Conservation (phyloP, 2,888 invertebrate genomes). For the Polydrusus pterygomalis region DNA sequence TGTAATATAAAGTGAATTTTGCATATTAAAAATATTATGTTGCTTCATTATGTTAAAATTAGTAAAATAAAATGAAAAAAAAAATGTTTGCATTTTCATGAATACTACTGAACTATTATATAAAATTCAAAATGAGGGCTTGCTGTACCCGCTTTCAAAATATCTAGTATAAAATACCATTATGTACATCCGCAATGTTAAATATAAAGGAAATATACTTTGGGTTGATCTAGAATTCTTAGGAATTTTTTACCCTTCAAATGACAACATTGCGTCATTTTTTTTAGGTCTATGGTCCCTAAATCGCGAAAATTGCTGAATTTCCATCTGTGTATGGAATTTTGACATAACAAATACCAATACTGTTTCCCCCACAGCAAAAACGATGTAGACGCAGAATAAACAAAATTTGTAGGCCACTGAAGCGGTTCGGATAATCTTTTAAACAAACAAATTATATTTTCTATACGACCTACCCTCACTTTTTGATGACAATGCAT, state of each 20-base stretch:
- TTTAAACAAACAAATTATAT: conserved; percentile 47
- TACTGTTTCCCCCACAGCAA: conserved; percentile 2
- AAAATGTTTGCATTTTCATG: too few relatives aligned
- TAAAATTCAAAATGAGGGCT: too few relatives aligned
- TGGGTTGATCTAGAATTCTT: too few relatives aligned
- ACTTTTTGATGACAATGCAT: conserved; percentile 45
- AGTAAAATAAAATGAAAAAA: too few relatives aligned
- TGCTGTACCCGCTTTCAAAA: too few relatives aligned
- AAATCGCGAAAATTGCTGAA: background rate
- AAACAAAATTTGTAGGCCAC: conserved; percentile 40
- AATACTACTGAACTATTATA: too few relatives aligned
- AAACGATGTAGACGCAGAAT: conserved; percentile 23
- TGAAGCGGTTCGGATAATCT: conserved; percentile 34
- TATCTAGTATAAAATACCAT: too few relatives aligned
- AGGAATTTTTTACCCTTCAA: too few relatives aligned
- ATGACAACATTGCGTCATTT: too few relatives aligned
- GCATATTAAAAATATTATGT: conserved; percentile 1
- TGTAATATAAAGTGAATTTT: conserved; percentile 23
- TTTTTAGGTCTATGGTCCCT: too few relatives aligned
- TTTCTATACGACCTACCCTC: conserved; percentile 45
- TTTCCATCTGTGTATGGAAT: background rate
- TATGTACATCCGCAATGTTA: too few relatives aligned
- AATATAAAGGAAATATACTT: too few relatives aligned
- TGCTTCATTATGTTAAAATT: background rate
- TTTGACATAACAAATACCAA: background rate